Base-by-base conservation (phyloP, 2,888 invertebrate genomes). In the Hypercompe scribonia region DNA sequence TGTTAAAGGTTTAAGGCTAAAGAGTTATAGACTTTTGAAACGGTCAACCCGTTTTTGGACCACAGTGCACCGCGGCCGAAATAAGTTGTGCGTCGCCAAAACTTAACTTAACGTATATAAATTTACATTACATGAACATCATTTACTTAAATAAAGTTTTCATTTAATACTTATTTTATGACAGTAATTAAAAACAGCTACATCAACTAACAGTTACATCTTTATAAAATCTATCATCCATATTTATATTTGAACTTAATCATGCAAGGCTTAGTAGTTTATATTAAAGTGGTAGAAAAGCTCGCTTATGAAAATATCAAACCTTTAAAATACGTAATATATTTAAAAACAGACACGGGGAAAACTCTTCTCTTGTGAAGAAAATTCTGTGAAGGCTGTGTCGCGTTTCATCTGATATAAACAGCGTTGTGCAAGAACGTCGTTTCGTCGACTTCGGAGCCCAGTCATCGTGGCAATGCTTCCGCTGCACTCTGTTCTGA, bases 351-450 rank as follows among this genome's bases (percentile, higher is more conserved):
- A 92, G 90, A 92, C 85, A 85, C 84, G 81, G 54, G 82, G 3
- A 84, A 90, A 93, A 92, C 91, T 90, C 89, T 87, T 93, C 91
- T 91, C 90, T 87, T 81, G 83, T 81, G 87, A 88, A 91, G 90
- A 89, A 92, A 91, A 88, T 82, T 87, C 85, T 87, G 84, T 86
- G 90, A 92, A 88, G 82, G 88, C 86, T 87, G 83, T 86, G 90
- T 92, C 89, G 88, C 84, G 88, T 90, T 88, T 90, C 90, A 88
- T 93, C 91, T 90, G 93, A 95, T 94, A 94, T 90, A 92, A 93
- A 91, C 90, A 90, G 89, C 86, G 85, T 42, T 65, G 76, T 70
- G 75, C 73, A 73, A 78, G 77, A 80, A 78, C 81, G 72, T 74
- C 78, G 76, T 83, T 74, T 81, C 78, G 79, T 79, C 83, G 86